phyloP scores from a whole-genome alignment of 2,113 vertebrate species.

The Vimba vimba region DNA sequence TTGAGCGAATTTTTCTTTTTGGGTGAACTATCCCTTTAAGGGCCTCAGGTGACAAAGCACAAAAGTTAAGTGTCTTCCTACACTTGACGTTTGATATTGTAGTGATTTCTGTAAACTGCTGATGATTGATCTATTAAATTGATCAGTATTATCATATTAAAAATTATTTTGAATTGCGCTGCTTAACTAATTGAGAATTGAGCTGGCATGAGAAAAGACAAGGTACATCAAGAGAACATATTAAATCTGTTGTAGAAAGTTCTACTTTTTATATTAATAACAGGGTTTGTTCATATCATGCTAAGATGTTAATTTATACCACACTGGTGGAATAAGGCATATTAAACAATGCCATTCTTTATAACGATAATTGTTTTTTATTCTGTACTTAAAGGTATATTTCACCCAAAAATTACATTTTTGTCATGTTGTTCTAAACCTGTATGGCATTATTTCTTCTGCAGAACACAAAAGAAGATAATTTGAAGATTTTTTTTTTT shows the following conservation, averaged over 20 bases:
- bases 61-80: not conserved
- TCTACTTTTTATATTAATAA: not conserved
- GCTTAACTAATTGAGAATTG: not conserved
- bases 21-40: conserved; percentile 10
- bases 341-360: not conserved
- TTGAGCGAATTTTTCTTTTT: not conserved
- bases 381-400: no score
- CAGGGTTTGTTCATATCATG: no score
- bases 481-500: not conserved
- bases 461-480: not conserved
- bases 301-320: not conserved
- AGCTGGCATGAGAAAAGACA: not conserved
- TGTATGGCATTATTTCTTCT: not conserved
- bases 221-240: not conserved
- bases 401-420: no score
- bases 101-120: conserved; percentile 2
- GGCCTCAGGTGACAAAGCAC: conserved; percentile 11
- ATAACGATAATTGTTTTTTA: not conserved
- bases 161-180: not conserved
- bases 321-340: not conserved
- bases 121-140: conserved; percentile 1
- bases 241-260: not conserved
- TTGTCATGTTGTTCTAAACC: not conserved
- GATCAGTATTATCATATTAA: conserved; percentile 10
- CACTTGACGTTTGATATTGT: not conserved